Base-by-base conservation (phyloP, 2,888 invertebrate species). In the Venusia cambrica region DNA sequence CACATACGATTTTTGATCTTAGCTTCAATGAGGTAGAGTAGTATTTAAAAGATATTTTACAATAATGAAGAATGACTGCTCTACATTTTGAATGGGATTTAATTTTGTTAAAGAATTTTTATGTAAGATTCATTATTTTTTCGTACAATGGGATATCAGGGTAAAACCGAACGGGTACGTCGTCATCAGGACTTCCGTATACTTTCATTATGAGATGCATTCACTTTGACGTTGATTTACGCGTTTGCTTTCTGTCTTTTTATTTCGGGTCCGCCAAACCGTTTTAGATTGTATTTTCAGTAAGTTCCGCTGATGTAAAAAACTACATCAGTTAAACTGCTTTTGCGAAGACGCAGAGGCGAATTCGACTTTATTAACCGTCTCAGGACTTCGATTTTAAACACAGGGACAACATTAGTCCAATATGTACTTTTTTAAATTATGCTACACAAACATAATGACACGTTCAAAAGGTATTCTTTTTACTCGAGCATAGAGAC, bases 1-100 rank as follows among this genome's bases (percentile, higher is more conserved):
- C 11, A 29, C 36, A 41, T 18, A 12, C 13, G n/a, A 37, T 14
- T 38, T 21, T 27, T n/a, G 5, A 30, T 7, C 20, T 8, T 42
- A 20, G 5, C 4, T 2, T 1, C 3, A 5, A 11, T 4, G 0
- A 5, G 4, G 4, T 33, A 33, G 29, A 12, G 24, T 4, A 8
- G 1, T 1, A 10, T 29, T 29, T 24, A 1, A 5, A 12, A 4
- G 6, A 6, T 20, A n/a, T n/a, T 13, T 20, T 12, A 10, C 18
- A 15, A 19, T 6, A 7, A 8, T 21, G 13, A 18, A 52, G 48
- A 57, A 43, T 48, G 30, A 33, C 40, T 51, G 60, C 57, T 56
- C 59, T 56, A 49, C 52, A 68, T 66, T 61, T 55, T 67, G 62
- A 55, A 62, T 55, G 48, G 54, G 40, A 5, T 62, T 65, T 62